These are phyloP conservation scores for Bombus affinis DNA, from an alignment of 1,140 invertebrate species.

Conservation along the genomic window DNA sequence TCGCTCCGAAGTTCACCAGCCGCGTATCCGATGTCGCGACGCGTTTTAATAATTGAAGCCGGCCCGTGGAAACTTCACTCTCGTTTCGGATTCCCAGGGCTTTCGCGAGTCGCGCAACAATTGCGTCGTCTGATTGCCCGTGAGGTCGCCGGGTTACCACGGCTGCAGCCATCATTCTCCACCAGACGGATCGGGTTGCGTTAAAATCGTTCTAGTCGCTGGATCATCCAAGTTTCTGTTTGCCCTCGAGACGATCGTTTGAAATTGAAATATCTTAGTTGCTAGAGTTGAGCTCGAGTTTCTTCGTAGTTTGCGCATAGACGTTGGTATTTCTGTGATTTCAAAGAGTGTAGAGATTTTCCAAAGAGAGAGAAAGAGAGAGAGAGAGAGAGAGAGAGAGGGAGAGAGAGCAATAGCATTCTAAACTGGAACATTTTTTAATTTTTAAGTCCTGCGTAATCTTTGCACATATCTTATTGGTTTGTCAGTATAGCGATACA, in stretches of 20 bases:
- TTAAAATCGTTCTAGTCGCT: conserved; percentile 7
- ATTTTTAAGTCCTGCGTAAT: too few species aligned
- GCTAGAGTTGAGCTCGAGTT: background rate
- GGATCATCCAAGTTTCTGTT: conserved; percentile 11
- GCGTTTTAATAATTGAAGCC: conserved; percentile 54
- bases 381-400: too few species aligned
- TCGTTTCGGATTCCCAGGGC: conserved; percentile 37
- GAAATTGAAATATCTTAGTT: conserved; percentile 28
- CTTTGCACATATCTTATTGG: too few species aligned
- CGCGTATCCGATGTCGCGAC: conserved; percentile 47
- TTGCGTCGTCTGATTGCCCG: conserved; percentile 41
- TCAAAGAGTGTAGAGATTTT: too few species aligned
- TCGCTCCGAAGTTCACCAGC: background rate
- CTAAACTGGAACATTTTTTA: too few species aligned
- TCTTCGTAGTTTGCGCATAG: background rate
- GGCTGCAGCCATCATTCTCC: background rate
- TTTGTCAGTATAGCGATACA: too few species aligned
- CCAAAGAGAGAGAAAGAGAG: too few species aligned
- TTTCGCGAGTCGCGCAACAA: conserved; percentile 37
- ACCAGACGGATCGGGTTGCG: conserved; percentile 24
- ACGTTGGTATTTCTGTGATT: background rate
- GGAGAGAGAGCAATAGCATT: too few species aligned
- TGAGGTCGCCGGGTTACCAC: conserved; percentile 9
- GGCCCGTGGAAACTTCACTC: conserved; percentile 29
- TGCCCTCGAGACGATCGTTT: background rate